Conservation (phyloP, 2,888 invertebrate species). For the Cremastinae sp. region DNA sequence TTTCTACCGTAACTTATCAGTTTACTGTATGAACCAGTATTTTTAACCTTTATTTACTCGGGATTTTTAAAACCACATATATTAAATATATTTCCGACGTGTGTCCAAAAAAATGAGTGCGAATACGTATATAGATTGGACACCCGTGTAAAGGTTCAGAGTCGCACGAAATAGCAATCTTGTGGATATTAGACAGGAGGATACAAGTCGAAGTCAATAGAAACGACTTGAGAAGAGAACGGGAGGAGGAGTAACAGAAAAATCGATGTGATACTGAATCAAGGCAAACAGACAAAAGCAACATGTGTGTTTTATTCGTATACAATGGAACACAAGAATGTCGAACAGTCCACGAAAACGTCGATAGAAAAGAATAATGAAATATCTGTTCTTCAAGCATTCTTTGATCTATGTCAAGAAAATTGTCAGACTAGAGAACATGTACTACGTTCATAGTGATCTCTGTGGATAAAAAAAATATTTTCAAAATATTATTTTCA, state of each 20-base stretch:
- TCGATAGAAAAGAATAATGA: constrained; percentile 24
- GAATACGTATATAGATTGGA: constrained; percentile 24
- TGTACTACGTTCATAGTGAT: too few species aligned
- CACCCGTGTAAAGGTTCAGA: constrained; percentile 6
- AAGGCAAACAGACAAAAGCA: constrained; percentile 27
- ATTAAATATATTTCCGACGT: constrained; percentile 11
- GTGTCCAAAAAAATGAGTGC: constrained; percentile 44
- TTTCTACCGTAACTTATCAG: background rate
- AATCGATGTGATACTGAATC: constrained; percentile 40
- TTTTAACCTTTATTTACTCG: constrained; percentile 1
- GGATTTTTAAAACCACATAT: too few species aligned
- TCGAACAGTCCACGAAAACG: constrained; percentile 24
- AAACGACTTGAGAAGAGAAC: constrained; percentile 3
- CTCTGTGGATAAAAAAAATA: too few species aligned
- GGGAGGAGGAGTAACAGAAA: constrained; percentile 7
- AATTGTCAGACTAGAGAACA: background rate
- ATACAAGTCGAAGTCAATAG: constrained; percentile 27
- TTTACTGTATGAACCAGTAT: too few species aligned
- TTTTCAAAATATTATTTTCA: too few species aligned
- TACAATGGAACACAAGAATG: constrained; percentile 28
- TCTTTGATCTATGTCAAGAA: background rate
- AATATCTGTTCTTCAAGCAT: constrained; percentile 33
- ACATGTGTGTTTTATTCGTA: background rate
- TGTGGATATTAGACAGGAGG: constrained; percentile 42
- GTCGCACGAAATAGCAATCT: constrained; percentile 47